These are phyloP conservation scores for Hiodon alosoides DNA, from an alignment of 2,113 vertebrate species.

Conservation along the genomic window DNA sequence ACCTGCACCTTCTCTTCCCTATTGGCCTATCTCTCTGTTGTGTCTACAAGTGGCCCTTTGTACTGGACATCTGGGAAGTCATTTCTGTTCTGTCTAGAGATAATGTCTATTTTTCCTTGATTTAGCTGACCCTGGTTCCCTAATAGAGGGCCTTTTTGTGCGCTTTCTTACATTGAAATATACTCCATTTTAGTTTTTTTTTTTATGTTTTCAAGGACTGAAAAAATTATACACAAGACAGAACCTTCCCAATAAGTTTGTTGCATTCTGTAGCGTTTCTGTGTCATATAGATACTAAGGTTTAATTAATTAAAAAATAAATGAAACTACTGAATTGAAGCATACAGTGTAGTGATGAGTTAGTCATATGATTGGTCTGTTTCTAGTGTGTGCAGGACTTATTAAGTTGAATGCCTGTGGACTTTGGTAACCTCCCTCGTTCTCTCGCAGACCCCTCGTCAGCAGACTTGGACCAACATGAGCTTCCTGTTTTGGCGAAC, in stretches of 20 bases:
- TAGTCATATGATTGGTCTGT: neutral
- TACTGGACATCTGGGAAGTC: slow-evolving; percentile 12
- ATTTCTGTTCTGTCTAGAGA: slow-evolving; percentile 17
- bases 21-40: slow-evolving; percentile 19
- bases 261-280: neutral
- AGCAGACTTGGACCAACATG: slow-evolving; percentile 63
- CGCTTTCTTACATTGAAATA: neutral
- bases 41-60: slow-evolving; percentile 7
- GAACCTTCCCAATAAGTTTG: neutral
- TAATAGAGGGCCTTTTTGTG: neutral
- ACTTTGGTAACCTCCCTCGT: neutral
- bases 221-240: neutral
- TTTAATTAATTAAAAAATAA: neutral
- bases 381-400: neutral
- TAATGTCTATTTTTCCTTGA: slow-evolving; percentile 16
- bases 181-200: neutral
- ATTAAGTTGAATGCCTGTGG: neutral
- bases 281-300: neutral
- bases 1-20: neutral
- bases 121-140: neutral
- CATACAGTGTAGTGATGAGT: neutral
- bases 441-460: slow-evolving; percentile 44
- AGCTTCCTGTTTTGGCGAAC: slow-evolving; percentile 54
- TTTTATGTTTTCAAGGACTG: no score
- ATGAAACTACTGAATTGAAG: neutral